Base-by-base conservation (phyloP, 1,140 invertebrate species). In the Hypothenemus hampei region DNA sequence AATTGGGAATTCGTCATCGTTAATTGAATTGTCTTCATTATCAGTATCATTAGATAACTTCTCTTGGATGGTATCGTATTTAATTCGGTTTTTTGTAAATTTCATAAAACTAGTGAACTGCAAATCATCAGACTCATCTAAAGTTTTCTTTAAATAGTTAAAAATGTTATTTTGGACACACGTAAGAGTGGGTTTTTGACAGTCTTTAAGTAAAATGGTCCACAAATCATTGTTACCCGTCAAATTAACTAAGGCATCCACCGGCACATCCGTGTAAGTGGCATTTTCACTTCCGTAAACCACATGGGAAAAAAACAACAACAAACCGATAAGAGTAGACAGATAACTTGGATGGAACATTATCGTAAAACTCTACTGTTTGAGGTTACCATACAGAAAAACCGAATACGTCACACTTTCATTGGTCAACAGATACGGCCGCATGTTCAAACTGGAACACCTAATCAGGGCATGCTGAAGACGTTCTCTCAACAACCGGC, bases 111-210 rank as follows among this genome's bases (percentile, higher is more conserved):
- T 78, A n/a, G 81, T 81, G 0, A 89, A 73, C 22, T 81, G 81
- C 5, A 87, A 73, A 65, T 89, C 86, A 56, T 78, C 77, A 31
- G 72, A 73, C 22, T 78, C 76, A 33, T 79, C 76, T 21, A 89
- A 73, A 16, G 76, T 79, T 10, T 76, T 73, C 49, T 86, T 80
- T 35, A 89, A 65, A 64, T 84, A 87, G 7, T 75, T 72, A 61
- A 84, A 85, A 4, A 87, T 80, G 61, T 85, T 87, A 57, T 84
- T 87, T 62, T 87, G 83, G 20, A 89, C 82, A 62, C 87, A 89
- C 31, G 78, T 79, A 61, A 86, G 77, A 31, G 81, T 78, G 16
- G 84, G 79, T 50, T 76, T 74, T 16, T 73, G 71, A 59, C 87
- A 89, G 59, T 87, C 81, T 40, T 78, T 80, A 26, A 87, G 74